Base-by-base conservation (phyloP, 2,113 vertebrate genomes). In the Carassius gibelio region DNA sequence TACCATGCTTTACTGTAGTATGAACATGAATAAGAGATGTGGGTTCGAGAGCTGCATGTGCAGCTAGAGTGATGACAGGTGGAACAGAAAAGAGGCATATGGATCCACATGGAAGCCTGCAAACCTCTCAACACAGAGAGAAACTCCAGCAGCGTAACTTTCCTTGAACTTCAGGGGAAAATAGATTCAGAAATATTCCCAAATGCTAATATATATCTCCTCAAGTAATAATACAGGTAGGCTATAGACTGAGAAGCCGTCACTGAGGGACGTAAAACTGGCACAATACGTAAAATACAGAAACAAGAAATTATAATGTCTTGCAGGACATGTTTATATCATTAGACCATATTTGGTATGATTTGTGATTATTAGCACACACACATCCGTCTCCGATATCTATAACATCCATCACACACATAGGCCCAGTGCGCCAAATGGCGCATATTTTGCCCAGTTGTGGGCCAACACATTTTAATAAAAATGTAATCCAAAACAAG, bases 41-140 rank as follows among this genome's bases (percentile, higher is more conserved):
- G 75, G 52, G 69, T 88, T 83, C 83, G 76, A 84, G 38, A 77
- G 62, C 80, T 85, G 76, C 81, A 61, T 84, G 84, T 85, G 87
- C 15, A 30, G 52, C 69, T 26, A 72, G 69, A 75, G 84, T 88
- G 87, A 75, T 88, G 87, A 86, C 87, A 88, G 84, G 84, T 86
- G 81, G 84, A 88, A 84, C 74, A 84, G 87, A 84, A 72, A 76
- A 42, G 75, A 85, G 75, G 75, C 79, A 83, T 80, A 64, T 75
- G 84, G 62, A 81, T 86, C 75, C 76, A 84, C 79, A 88, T 86
- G 75, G 87, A 86, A 86, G 69, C 59, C 76, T 78, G 85, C 84
- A 84, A n/a, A 88, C 17, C 81, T 61, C 81, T 88, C 87, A 88
- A 84, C 75, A 84, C 66, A 84, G 69, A 42, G 81, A 81, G 69